Evolutionary conservation across 2,888 invertebrate species (phyloP), one percentile per base, ranked within the genome.

Genomic region (Drosophila paranaensis): DNA sequence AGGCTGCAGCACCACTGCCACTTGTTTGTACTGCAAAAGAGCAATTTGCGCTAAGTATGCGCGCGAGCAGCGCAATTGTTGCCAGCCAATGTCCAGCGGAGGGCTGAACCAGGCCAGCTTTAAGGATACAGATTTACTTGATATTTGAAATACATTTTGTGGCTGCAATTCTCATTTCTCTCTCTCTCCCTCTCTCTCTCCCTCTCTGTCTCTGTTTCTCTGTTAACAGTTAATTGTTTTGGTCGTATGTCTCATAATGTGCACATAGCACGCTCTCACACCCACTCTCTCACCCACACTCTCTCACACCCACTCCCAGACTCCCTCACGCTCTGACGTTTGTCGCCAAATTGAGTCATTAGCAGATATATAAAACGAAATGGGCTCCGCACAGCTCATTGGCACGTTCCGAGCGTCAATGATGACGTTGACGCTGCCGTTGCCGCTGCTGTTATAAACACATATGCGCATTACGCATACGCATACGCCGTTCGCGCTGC

Each of bases 331-430:
- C 37, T 67, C 56, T 60, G 60, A 37, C 63, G 65, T 58, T 54
- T 71, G 77, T 77, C 86, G 57, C 74, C 77, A 83, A 83, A 85
- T 83, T 85, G 88, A 88, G 82, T 82, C 83, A 88, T 83, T 83
- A 83, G 88, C 88, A 88, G 82, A 78, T 73, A 72, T 67, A 83
- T 85, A 82, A 85, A 85, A 88, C 58, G 64, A 77, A 83, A 88
- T 88, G 82, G 80, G 53, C 53, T 53, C 71, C 68, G 65, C 71
- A 76, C 80, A 83, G 88, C 83, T 88, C 88, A 88, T 88, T 88
- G 81, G 88, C 83, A 83, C 88, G 83, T 83, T 77, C 74, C 67
- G 57, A 67, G 60, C 68, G 76, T 50, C 77, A 71, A 62, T 70
- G 68, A 57, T 66, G 68, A 66, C 63, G 63, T n/a, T 63, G 62